phyloP scores from a whole-genome alignment of 2,888 invertebrate genomes.

The Mamestra brassicae region DNA sequence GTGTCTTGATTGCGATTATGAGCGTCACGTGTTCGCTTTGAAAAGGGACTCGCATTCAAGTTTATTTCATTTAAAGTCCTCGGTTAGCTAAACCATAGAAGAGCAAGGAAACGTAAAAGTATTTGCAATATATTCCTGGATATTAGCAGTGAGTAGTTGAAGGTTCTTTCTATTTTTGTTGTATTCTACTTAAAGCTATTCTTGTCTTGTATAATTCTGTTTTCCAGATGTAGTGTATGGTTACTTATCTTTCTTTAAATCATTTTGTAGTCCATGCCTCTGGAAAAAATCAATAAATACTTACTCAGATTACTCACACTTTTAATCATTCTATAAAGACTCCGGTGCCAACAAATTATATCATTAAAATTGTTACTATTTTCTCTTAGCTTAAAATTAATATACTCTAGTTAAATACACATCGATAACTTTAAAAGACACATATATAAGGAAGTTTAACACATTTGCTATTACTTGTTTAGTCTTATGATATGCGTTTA shows the following conservation, averaged over 20 bases:
- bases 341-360: slow-evolving; percentile 60
- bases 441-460: slow-evolving; percentile 62
- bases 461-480: slow-evolving; percentile 61
- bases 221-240: slow-evolving; percentile 22
- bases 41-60: slow-evolving; percentile 33
- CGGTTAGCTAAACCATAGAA: slow-evolving; percentile 19
- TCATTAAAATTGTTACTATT: slow-evolving; percentile 8
- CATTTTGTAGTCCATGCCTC: slow-evolving; percentile 28
- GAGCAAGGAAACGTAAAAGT: slow-evolving; percentile 1
- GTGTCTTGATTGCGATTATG: slow-evolving; percentile 53
- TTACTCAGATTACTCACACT: slow-evolving; percentile 30
- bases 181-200: slow-evolving; percentile 28
- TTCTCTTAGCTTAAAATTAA: slow-evolving; percentile 45
- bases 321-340: slow-evolving; percentile 34
- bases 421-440: slow-evolving; percentile 66
- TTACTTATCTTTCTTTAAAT: slow-evolving; percentile 55
- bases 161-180: slow-evolving; percentile 6
- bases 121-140: background rate
- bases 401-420: slow-evolving; percentile 67
- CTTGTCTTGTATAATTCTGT: slow-evolving; percentile 10
- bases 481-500: slow-evolving; percentile 67
- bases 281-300: slow-evolving; percentile 47
- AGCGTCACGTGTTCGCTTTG: slow-evolving; percentile 33
- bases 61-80: slow-evolving; percentile 31
- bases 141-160: slow-evolving; percentile 6